Conservation (phyloP, 2,888 invertebrate genomes). For the Nyleta sp. region DNA sequence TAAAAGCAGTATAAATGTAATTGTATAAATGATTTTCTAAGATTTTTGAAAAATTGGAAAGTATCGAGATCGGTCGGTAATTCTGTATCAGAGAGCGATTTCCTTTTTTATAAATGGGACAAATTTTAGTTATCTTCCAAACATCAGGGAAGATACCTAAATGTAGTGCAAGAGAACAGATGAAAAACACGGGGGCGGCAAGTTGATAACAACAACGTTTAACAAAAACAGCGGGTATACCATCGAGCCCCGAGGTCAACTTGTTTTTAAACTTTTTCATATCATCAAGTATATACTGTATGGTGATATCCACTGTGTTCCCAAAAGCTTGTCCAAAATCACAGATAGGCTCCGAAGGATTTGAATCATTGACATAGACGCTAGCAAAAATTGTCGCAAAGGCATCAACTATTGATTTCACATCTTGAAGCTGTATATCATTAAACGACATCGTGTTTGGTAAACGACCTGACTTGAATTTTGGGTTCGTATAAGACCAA, state of each 20-base stretch:
- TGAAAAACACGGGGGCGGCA: too few species aligned
- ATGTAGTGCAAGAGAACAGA: too few species aligned
- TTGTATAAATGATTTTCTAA: neutral
- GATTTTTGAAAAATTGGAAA: conserved; percentile 12
- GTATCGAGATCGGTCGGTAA: conserved; percentile 12
- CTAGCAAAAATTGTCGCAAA: neutral
- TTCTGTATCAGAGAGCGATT: neutral
- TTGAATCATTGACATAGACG: neutral
- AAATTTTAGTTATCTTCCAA: neutral
- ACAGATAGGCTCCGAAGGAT: neutral
- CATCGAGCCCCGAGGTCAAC: too few species aligned
- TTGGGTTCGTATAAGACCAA: neutral
- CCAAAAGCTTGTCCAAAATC: neutral
- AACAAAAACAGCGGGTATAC: too few species aligned
- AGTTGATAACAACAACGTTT: too few species aligned
- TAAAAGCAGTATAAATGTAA: neutral
- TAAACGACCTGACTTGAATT: neutral
- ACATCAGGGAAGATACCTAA: neutral
- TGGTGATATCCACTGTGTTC: too few species aligned
- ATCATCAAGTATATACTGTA: too few species aligned
- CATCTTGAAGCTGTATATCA: neutral
- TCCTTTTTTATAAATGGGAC: neutral
- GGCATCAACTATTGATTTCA: neutral
- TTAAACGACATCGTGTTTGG: neutral
- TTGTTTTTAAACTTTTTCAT: too few species aligned